Conservation (phyloP, 2,888 invertebrate genomes). For the Cotesia congregata region DNA sequence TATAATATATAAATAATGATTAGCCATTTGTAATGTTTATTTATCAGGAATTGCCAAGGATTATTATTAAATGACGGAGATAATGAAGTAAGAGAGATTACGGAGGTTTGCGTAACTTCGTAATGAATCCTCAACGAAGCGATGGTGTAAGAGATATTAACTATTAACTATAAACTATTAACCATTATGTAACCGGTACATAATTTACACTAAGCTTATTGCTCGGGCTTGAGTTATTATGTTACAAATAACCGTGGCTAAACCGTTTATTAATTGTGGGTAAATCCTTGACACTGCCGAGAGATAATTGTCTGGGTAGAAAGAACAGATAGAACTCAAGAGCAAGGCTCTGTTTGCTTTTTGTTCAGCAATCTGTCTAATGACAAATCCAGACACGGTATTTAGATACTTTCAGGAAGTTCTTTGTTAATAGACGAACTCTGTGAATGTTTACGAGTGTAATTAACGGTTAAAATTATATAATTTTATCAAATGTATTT, state of each 20-base stretch:
- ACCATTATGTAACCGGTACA: background rate
- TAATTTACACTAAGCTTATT: background rate
- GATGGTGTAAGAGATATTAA: background rate
- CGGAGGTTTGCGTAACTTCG: background rate
- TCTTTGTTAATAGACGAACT: too few species aligned
- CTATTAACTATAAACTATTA: too few species aligned
- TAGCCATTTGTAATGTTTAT: background rate
- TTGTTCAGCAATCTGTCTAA: conserved; percentile 47
- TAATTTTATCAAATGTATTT: too few species aligned
- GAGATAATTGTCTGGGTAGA: conserved; percentile 28
- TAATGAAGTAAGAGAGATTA: background rate
- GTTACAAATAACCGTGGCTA: conserved; percentile 16
- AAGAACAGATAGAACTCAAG: conserved; percentile 43
- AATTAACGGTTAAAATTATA: too few species aligned
- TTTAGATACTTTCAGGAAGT: background rate
- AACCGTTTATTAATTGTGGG: conserved; percentile 48
- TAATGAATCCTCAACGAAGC: background rate
- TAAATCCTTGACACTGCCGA: conserved; percentile 50
- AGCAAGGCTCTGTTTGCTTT: conserved; percentile 50
- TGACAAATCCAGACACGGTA: background rate
- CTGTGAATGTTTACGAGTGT: too few species aligned
- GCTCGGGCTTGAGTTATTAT: background rate
- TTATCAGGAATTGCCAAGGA: background rate
- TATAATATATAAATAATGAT: background rate
- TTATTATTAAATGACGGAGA: background rate